A percentile compares a stretch with the other conserved stretches of the same genome.
These are phyloP conservation scores for Philaethria dido DNA, from an alignment of 2,888 invertebrate genomes.

Conservation along the genomic window DNA sequence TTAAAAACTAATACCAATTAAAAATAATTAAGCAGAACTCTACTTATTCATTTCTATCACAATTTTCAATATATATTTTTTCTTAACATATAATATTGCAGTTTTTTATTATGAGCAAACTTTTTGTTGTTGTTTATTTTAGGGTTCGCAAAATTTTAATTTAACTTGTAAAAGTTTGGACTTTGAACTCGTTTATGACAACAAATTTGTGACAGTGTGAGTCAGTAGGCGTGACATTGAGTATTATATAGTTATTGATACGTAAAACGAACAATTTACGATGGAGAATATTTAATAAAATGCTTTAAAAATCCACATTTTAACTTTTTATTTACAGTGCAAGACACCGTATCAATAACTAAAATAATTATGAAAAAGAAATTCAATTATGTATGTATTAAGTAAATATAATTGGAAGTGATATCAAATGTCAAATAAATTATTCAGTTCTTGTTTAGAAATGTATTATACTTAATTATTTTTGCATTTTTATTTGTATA, in stretches of 20 bases:
- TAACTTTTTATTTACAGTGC: no score
- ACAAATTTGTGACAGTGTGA: background rate
- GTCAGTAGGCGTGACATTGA: background rate
- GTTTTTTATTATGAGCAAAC: background rate
- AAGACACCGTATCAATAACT: no score
- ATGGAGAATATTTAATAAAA: background rate
- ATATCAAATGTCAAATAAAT: no score
- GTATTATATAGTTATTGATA: background rate
- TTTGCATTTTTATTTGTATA: no score
- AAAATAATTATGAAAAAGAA: no score
- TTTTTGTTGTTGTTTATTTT: background rate
- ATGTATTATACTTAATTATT: no score
- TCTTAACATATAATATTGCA: no score
- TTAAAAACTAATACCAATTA: background rate
- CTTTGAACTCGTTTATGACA: slow-evolving; percentile 9
- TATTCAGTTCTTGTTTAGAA: no score
- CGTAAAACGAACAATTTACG: background rate
- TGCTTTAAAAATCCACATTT: no score
- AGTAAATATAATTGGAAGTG: no score
- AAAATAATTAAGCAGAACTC: slow-evolving; percentile 1
- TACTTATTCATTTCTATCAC: background rate
- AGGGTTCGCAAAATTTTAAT: background rate
- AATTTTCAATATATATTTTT: background rate
- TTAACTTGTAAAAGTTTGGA: background rate
- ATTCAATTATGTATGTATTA: no score